Base-by-base conservation (phyloP, 1,140 invertebrate genomes). In the Trichonephila clavata region DNA sequence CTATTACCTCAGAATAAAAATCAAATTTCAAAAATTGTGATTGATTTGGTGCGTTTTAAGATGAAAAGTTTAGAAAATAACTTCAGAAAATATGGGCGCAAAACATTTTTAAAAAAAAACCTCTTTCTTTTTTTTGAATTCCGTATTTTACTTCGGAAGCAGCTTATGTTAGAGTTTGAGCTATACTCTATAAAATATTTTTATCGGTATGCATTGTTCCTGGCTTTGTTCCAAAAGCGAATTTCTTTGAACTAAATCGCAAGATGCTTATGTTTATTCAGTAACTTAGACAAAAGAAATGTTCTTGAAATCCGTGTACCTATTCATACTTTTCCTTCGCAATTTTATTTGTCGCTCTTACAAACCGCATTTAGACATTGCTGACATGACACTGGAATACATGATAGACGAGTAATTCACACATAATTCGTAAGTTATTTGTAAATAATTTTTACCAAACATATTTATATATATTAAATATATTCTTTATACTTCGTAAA, bases 131-230 rank as follows among this genome's bases (percentile, higher is more conserved):
- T 24, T 24, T 20, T 20, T 39, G 32, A 77, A 39, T 27, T 18
- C 32, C 1, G 16, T 18, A 77, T 32, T 77, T 77, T 27, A 32
- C 16, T 77, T 20, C 4, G 5, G 27, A 39, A 77, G 24, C 14
- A 20, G 0, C 14, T 32, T 27, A 77, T 39, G 32, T 77, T 77
- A 39, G 32, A 77, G 24, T 77, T 2, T 18, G 71, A 77, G 27
- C 27, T 16, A 39, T 39, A 77, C 71, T 77, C 71, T 32, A 77
- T 77, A 77, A 77, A 77, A 32, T 77, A 77, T 27, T 77, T 77
- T 77, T 77, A 77, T 77, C 71, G 71, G 71, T 18, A 32, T 20
- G 27, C 27, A 77, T 39, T 77, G 71, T 77, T 77, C 71, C 14
- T 77, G 71, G 71, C 71, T 18, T 39, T 77, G 71, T 18, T 77